These are phyloP conservation scores for Drosophila neonasuta DNA, from an alignment of 2,888 invertebrate species.

Conservation along the genomic window DNA sequence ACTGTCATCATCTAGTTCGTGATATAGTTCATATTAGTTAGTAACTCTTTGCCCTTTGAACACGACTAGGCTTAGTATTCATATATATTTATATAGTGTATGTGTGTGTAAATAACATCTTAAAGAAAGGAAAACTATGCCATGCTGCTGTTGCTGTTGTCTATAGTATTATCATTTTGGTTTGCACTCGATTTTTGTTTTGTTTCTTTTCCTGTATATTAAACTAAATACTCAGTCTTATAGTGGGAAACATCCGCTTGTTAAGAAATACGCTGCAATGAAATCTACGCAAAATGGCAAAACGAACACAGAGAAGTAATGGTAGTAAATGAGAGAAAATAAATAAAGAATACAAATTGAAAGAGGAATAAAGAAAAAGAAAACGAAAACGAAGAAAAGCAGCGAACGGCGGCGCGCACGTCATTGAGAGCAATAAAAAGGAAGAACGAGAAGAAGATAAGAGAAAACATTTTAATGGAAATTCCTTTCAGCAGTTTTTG, in stretches of 20 bases:
- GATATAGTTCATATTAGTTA: conserved; percentile 16
- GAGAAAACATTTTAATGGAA: conserved; percentile 75
- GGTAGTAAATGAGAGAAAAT: conserved; percentile 28
- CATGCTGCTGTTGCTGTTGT: conserved; percentile 16
- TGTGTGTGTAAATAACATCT: conserved; percentile 17
- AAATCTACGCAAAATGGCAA: conserved; percentile 56
- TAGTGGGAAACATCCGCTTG: conserved; percentile 81
- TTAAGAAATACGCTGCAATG: conserved; percentile 82
- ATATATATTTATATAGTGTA: not conserved
- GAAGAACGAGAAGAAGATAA: conserved; percentile 74
- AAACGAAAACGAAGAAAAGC: conserved; percentile 51
- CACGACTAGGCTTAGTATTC: conserved; percentile 43
- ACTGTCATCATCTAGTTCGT: conserved; percentile 18
- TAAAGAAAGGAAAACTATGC: conserved; percentile 12
- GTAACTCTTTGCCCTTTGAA: conserved; percentile 56
- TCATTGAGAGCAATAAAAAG: conserved; percentile 66
- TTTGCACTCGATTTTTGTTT: conserved; percentile 7
- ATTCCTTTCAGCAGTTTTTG: conserved; percentile 75
- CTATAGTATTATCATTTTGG: conserved; percentile 28
- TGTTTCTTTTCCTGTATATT: conserved; percentile 55
- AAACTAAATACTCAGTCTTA: conserved; percentile 82
- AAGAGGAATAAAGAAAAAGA: conserved; percentile 28
- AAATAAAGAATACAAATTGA: conserved; percentile 19
- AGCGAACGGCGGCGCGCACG: conserved; percentile 60
- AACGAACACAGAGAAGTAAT: conserved; percentile 26